A percentile compares a stretch with the other conserved stretches of the same genome.
phyloP scores from a whole-genome alignment of 2,888 invertebrate genomes.

The Rhodophaea formosa region DNA sequence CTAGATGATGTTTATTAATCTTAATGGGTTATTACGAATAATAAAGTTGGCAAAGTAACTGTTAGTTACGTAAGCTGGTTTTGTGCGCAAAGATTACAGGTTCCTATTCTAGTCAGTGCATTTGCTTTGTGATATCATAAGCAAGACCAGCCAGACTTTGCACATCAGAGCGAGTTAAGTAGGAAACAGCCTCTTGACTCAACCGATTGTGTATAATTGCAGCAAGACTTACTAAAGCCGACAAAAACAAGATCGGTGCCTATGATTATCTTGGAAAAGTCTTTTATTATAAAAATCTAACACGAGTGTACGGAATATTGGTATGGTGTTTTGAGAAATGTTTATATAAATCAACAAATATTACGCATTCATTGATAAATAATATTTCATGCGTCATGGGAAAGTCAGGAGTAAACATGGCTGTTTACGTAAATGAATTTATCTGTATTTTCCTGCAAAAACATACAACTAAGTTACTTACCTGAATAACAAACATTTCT shows the following conservation, averaged over 20 bases:
- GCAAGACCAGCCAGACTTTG: neutral
- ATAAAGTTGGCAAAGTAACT: neutral
- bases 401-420: too few species aligned
- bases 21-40: neutral
- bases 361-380: too few species aligned
- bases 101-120: neutral
- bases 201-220: neutral
- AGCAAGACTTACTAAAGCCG: neutral
- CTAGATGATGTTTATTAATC: neutral
- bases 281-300: too few species aligned
- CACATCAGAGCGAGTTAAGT: constrained; percentile 8
- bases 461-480: too few species aligned
- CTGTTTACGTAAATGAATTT: too few species aligned
- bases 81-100: neutral
- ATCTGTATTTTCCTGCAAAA: too few species aligned
- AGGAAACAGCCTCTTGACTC: constrained; percentile 5
- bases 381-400: too few species aligned
- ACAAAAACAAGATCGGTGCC: neutral
- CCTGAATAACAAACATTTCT: too few species aligned
- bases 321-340: too few species aligned
- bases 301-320: too few species aligned
- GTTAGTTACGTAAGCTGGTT: neutral
- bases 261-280: neutral
- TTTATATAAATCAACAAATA: too few species aligned
- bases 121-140: constrained; percentile 7